Evolutionary conservation across 1,140 invertebrate genomes (phyloP), one percentile per base, ranked within the genome.

Genomic region (Zaprionus ornatus): DNA sequence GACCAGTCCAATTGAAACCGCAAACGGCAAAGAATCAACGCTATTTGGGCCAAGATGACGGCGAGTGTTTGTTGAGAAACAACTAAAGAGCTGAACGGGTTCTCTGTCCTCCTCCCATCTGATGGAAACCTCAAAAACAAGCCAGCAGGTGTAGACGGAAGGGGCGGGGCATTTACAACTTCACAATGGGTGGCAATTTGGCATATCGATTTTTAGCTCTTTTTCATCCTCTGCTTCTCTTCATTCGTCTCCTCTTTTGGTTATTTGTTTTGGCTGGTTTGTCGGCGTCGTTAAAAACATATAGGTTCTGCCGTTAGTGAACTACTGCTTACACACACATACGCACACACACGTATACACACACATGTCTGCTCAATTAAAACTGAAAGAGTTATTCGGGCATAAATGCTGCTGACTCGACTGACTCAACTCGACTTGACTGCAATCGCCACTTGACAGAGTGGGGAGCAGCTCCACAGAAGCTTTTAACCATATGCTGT

Each of bases 121-220:
- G 10, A 2, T 25, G 48, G 1, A 72, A 65, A 55, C 56, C 32
- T 37, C 15, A n/a, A 60, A 48, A 69, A 66, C 35, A 62, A 42
- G 27, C 23, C 19, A 50, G 32, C 10, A 29, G 32, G 25, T 37
- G 32, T n/a, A 52, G 4, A 40, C 3, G 13, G 40, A 6, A 17
- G n/a, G n/a, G n/a, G 13, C 32, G 29, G 29, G 29, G 15, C 54
- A 62, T 54, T 63, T 23, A 50, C 17, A 59, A 65, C 54, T 67
- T 60, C 63, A 60, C 70, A 68, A 52, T 63, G 54, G 54, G 23
- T 75, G 75, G 62, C 74, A 81, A 55, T 81, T 78, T 73, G 66
- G 74, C 48, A 71, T 81, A 86, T 86, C 61, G 82, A 85, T 85
- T 84, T 80, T 81, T 48, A 15, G 19, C 32, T 64, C 37, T 57